Conservation (phyloP, 1,140 invertebrate genomes). For the Saccostrea cuccullata region DNA sequence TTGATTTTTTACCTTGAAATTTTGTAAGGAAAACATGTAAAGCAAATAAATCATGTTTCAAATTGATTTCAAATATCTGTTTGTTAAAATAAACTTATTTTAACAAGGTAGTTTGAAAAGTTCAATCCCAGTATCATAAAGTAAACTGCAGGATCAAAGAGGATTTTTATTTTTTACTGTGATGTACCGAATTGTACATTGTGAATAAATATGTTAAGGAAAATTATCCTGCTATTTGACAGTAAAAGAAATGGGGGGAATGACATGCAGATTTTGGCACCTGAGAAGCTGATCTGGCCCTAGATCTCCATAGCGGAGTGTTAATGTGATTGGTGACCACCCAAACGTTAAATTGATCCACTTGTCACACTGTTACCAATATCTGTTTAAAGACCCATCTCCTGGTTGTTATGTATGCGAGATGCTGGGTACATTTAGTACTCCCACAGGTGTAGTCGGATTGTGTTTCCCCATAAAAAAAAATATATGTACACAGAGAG, state of each 20-base stretch:
- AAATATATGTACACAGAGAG: background rate
- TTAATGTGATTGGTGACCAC: constrained; percentile 23
- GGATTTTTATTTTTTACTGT: too few species aligned
- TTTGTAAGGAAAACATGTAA: too few species aligned
- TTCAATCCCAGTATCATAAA: too few species aligned
- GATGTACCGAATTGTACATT: background rate
- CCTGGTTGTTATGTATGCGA: constrained; percentile 16
- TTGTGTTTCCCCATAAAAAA: constrained; percentile 18
- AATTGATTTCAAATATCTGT: too few species aligned
- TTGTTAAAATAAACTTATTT: too few species aligned
- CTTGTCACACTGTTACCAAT: constrained; percentile 18
- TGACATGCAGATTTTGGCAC: constrained; percentile 26
- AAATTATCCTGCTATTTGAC: background rate
- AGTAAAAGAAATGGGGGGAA: background rate
- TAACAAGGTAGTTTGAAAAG: too few species aligned
- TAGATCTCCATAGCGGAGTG: constrained; percentile 4
- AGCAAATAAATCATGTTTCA: too few species aligned
- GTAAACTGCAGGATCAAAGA: too few species aligned
- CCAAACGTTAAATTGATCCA: constrained; percentile 35
- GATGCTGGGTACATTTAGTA: constrained; percentile 21
- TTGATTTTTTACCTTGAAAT: too few species aligned
- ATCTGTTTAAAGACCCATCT: constrained; percentile 10
- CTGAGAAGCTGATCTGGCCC: background rate
- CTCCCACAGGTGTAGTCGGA: constrained; percentile 26
- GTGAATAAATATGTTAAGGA: background rate